phyloP scores from a whole-genome alignment of 1,140 invertebrate species.

The Drosophila sechellia region DNA sequence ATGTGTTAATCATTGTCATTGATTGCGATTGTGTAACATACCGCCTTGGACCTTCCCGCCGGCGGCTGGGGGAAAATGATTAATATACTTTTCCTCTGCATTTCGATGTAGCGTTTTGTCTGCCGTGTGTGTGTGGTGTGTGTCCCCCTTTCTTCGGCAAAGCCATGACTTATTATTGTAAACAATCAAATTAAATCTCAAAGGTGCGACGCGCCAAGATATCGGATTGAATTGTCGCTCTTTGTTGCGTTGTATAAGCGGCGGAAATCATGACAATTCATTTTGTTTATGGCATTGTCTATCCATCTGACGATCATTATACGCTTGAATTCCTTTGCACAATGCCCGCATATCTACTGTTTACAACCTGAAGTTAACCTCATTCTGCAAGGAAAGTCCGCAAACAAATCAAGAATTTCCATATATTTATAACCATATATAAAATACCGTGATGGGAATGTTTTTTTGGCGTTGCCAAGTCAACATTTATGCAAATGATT shows the following conservation, averaged over 20 bases:
- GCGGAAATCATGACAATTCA: slow-evolving; percentile 76
- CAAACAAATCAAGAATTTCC: slow-evolving; percentile 45
- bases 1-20: slow-evolving; percentile 56
- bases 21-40: slow-evolving; percentile 42
- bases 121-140: too few relatives aligned
- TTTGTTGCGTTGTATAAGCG: slow-evolving; percentile 61
- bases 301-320: slow-evolving; percentile 59
- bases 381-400: slow-evolving; percentile 34
- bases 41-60: slow-evolving; percentile 42
- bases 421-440: slow-evolving; percentile 31
- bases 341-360: slow-evolving; percentile 32
- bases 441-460: slow-evolving; percentile 7
- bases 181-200: slow-evolving; percentile 52
- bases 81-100: slow-evolving; percentile 51
- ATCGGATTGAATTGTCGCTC: slow-evolving; percentile 53
- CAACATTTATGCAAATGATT: slow-evolving; percentile 55
- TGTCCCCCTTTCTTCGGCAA: slow-evolving; percentile 37
- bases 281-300: slow-evolving; percentile 71
- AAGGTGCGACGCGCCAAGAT: slow-evolving; percentile 51
- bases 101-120: slow-evolving; percentile 20
- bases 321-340: slow-evolving; percentile 64
- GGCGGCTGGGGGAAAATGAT: slow-evolving; percentile 41
- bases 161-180: slow-evolving; percentile 73
- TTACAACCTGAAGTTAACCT: slow-evolving; percentile 45
- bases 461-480: slow-evolving; percentile 39